Evolutionary conservation across 2,888 invertebrate species (phyloP).

Genomic region (Tipula confusa): DNA sequence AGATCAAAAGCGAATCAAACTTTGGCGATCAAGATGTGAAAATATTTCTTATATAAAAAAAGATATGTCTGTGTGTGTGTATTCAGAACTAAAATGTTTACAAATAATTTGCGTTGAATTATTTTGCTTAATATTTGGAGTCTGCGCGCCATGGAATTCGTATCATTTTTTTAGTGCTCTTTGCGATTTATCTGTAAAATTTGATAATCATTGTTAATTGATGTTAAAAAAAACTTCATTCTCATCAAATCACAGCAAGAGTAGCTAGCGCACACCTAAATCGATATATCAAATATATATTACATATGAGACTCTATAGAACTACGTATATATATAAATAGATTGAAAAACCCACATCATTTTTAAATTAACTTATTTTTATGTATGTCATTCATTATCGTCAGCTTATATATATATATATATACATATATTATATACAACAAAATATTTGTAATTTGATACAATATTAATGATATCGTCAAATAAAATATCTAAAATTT

Average conservation of each 20-base stretch:
- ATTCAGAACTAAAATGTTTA: not conserved
- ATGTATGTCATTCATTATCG: not conserved
- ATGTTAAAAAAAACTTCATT: not conserved
- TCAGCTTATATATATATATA: not conserved
- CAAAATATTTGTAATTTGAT: constrained; percentile 6
- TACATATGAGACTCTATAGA: no score
- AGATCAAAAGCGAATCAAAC: not conserved
- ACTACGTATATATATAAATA: not conserved
- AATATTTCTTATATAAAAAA: not conserved
- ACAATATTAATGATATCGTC: constrained; percentile 25
- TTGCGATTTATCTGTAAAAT: not conserved
- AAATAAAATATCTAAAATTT: not conserved
- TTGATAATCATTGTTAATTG: not conserved
- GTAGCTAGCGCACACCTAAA: not conserved
- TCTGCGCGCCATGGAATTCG: not conserved
- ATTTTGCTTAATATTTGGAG: not conserved
- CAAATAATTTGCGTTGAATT: not conserved
- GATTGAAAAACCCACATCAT: not conserved
- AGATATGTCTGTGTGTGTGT: no score
- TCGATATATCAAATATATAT: not conserved
- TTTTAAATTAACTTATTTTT: not conserved
- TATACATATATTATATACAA: no score
- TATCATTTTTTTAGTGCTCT: not conserved
- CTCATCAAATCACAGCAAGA: not conserved
- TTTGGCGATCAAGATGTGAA: not conserved